phyloP scores from a whole-genome alignment of 2,888 invertebrate genomes.

The Chamaedrilus cognettii region DNA sequence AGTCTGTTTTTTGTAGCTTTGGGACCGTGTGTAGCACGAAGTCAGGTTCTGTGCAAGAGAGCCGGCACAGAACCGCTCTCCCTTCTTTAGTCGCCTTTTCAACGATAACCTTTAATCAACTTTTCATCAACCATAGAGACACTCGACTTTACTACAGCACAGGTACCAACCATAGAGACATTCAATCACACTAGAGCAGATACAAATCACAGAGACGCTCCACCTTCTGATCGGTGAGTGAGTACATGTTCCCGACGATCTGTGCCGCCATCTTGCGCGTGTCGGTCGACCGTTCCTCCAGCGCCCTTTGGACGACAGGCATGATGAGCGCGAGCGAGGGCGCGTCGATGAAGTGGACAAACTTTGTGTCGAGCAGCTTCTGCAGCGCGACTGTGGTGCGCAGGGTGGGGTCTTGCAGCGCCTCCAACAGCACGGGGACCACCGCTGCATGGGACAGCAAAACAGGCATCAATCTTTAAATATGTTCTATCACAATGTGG shows the following conservation, averaged over 20 bases:
- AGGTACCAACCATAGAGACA: not conserved
- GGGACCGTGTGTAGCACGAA: no score
- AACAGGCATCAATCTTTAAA: not conserved
- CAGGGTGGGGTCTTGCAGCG: constrained; percentile 93
- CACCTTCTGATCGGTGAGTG: constrained; percentile 93
- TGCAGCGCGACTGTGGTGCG: constrained; percentile 93
- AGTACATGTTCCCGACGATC: constrained; percentile 99
- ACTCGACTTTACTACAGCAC: no score
- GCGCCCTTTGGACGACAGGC: constrained; percentile 98
- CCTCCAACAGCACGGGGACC: constrained; percentile 69
- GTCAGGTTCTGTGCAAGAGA: no score
- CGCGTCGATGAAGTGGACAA: constrained; percentile 99
- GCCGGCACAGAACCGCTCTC: no score
- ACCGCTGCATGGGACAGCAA: constrained; percentile 22
- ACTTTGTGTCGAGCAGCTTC: constrained; percentile 73
- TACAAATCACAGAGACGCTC: not conserved
- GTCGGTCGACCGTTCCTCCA: constrained; percentile 96
- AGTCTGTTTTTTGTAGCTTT: no score
- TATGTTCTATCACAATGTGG: not conserved
- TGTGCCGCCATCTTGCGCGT: constrained; percentile 99
- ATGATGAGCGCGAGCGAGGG: constrained; percentile 98
- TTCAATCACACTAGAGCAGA: not conserved
- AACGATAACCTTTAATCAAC: no score
- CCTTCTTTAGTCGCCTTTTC: no score
- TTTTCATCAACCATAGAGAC: no score